Base-by-base conservation (phyloP, 2,113 vertebrate genomes). In the Varanus salvator region DNA sequence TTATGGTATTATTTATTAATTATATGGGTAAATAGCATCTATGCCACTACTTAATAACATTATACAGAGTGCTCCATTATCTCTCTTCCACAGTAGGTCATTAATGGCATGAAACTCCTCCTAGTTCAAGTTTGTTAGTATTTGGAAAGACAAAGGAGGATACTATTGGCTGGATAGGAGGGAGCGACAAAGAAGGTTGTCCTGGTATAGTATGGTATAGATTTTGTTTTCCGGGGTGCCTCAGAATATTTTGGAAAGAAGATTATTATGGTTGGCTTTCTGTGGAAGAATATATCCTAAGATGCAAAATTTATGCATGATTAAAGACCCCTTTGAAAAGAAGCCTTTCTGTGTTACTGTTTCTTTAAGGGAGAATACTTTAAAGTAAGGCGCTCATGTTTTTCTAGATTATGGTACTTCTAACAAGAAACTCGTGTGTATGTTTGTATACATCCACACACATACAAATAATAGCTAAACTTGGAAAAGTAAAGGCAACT, bases 1-100 rank as follows among this genome's bases (percentile, higher is more conserved):
- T 95, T 94, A 91, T 38, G 81, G 72, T 92, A n/a, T 95, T 97
- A 94, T 95, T 95, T 97, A 94, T 95, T 96, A 95, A 95, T 97
- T 95, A 92, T 87, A 75, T n/a, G 57, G 69, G 52, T 87, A 94
- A 93, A 89, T 75, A 91, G 44, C 69, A 87, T 93, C 93, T 88
- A 54, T 85, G 80, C 92, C 93, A 87, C 71, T 93, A 1, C 87
- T 93, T 94, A 88, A 91, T 93, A 93, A 90, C 4, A 3, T 92
- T 91, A 64, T 84, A 88, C 93, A 91, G 95, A 93, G 0, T 64
- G 81, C 1, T 1, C 80, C 90, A 66, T 94, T 96, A 89, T 75
- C 57, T 88, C 91, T 92, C 74, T 77, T 75, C 82, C 2, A 88
- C 92, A 86, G 50, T 71, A 84, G 91, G 66, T 27, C 91, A 69